Base-by-base conservation (phyloP, 2,888 invertebrate genomes). In the Cryptocheilus praepositus region DNA sequence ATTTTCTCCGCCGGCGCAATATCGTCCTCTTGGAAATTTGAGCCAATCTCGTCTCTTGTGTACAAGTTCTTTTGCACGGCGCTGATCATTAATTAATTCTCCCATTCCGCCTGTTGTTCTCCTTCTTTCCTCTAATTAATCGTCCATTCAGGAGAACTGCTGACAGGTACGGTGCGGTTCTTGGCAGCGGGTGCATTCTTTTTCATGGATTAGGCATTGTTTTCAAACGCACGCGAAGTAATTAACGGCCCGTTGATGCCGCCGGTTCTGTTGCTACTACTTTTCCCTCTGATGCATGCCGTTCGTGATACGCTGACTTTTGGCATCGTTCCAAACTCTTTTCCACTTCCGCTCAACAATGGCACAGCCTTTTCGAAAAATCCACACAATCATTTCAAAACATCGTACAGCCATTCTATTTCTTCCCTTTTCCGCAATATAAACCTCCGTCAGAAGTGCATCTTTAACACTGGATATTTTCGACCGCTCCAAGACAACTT, bases 291-390 rank as follows among this genome's bases (percentile, higher is more conserved):
- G 21, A n/a, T 49, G 56, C 49, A 57, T 52, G 69, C 58, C 62
- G 66, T 63, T 53, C 45, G 64, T 62, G 66, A 51, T 60, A 76
- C 74, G 67, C 76, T 77, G 73, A 77, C 70, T 77, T 78, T 79
- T 81, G 80, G 80, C 79, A 46, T 46, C 21, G 63, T 71, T 79
- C 80, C 81, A 81, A 71, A 5, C 55, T 46, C 53, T 49, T n/a
- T 13, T 16, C 1, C 4, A 36, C 49, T n/a, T 49, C 18, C 18
- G n/a, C 49, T 13, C n/a, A 18, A 18, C 49, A 49, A 18, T 49
- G 49, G 49, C 49, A 18, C 13, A 11, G 49, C 3, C 18, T 49
- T 18, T 18, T 36, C 45, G 22, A 46, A 46, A 53, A 55, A 46
- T 54, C 36, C 36, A 11, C 13, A 11, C 36, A 11, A 36, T 36